Evolutionary conservation across 2,888 invertebrate species (phyloP).

Genomic region (Sinohyriopsis cumingii): DNA sequence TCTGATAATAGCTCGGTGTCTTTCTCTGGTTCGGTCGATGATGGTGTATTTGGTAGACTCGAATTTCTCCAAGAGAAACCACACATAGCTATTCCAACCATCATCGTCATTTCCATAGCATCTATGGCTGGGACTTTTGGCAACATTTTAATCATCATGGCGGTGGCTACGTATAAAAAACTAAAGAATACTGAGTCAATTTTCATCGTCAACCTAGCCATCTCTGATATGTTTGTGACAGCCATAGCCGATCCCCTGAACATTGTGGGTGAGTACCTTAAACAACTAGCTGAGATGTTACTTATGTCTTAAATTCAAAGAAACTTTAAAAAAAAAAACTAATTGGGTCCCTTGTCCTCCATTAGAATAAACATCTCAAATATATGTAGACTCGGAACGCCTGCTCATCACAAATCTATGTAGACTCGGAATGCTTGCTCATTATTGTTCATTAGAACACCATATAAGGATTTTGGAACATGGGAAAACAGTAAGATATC

Average conservation of each 20-base stretch:
- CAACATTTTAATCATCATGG: conserved; percentile 33
- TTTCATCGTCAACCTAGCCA: conserved; percentile 57
- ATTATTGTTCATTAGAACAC: no score
- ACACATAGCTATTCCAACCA: conserved; percentile 18
- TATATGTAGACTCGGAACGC: no score
- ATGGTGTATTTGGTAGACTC: conserved; percentile 4
- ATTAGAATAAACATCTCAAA: no score
- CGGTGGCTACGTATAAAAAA: conserved; percentile 22
- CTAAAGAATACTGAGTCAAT: conserved; percentile 36
- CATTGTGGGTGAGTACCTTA: conserved; percentile 48
- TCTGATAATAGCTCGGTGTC: no score
- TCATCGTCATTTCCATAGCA: conserved; percentile 28
- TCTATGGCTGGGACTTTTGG: conserved; percentile 33
- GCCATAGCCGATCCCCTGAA: conserved; percentile 50
- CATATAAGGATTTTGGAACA: no score
- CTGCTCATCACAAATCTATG: no score
- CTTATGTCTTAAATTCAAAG: no score
- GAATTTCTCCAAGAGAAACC: conserved; percentile 30
- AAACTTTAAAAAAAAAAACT: no score
- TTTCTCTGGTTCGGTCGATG: not conserved
- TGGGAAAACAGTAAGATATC: no score
- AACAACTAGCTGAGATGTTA: no score
- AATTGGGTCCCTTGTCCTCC: no score
- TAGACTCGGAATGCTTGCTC: no score
- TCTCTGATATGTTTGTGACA: conserved; percentile 53